phyloP scores from a whole-genome alignment of 2,113 vertebrate genomes.

The Urocitellus parryii region DNA sequence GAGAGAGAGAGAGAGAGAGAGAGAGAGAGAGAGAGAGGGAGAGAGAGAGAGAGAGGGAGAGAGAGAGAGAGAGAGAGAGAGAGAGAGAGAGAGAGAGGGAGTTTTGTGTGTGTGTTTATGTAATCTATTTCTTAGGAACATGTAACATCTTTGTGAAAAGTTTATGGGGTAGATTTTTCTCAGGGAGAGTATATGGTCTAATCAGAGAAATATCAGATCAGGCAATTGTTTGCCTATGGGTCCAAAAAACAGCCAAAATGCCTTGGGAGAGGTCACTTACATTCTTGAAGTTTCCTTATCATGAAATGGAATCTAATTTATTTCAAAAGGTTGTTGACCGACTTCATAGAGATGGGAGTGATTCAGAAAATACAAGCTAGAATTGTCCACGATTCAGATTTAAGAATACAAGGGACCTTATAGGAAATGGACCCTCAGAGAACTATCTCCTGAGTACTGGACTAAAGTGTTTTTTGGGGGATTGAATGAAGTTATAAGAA shows the following conservation, averaged over 20 bases:
- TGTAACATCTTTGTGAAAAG: not conserved
- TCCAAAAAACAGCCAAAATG: not conserved
- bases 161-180: not conserved
- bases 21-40: too few species aligned
- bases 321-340: not conserved
- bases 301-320: not conserved
- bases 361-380: constrained; percentile 21
- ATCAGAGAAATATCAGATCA: not conserved
- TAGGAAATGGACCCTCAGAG: not conserved
- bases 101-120: not conserved
- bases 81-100: too few species aligned
- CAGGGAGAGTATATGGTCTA: not conserved
- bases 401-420: not conserved
- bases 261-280: not conserved
- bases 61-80: too few species aligned
- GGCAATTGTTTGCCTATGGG: not conserved
- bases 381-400: not conserved
- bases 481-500: not conserved
- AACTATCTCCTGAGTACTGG: not conserved
- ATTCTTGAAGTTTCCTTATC: not conserved
- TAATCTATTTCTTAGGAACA: constrained; percentile 8
- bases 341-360: not conserved
- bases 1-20: too few species aligned
- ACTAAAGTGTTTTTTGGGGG: not conserved
- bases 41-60: too few species aligned